A percentile compares a stretch with the other conserved stretches of the same genome.
Evolutionary conservation across 2,888 invertebrate genomes (phyloP).

Genomic region (Melitaea athalia): DNA sequence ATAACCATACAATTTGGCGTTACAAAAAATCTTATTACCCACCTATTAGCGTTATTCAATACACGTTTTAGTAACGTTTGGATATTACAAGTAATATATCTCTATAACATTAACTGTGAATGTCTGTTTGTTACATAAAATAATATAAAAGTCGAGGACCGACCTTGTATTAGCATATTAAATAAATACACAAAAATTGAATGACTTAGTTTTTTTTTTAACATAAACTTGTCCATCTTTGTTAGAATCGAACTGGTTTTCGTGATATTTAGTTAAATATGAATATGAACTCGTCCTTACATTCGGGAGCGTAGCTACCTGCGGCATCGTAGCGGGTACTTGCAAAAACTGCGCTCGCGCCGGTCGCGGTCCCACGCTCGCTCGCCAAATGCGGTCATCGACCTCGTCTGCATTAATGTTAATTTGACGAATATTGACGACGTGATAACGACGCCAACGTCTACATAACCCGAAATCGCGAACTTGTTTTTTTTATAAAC

Average conservation of each 20-base stretch:
- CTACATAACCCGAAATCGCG: conserved; percentile 42
- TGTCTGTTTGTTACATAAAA: background rate
- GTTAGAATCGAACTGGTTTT: conserved; percentile 26
- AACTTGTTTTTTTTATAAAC: conserved; percentile 44
- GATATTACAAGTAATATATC: background rate
- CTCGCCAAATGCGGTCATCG: conserved; percentile 64
- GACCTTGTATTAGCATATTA: conserved; percentile 23
- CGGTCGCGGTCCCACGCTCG: conserved; percentile 74
- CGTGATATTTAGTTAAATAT: conserved; percentile 24
- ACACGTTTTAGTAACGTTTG: conserved; percentile 7
- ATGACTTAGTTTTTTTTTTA: conserved; percentile 21
- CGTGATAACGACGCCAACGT: conserved; percentile 49
- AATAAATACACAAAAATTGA: conserved; percentile 16
- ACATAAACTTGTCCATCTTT: conserved; percentile 19
- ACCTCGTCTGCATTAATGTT: conserved; percentile 66
- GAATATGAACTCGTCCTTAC: conserved; percentile 34
- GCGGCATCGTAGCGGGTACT: conserved; percentile 52
- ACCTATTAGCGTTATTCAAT: conserved; percentile 9
- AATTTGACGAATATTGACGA: conserved; percentile 70
- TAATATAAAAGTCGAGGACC: conserved; percentile 18
- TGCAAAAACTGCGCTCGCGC: conserved; percentile 68
- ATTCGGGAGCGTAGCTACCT: conserved; percentile 47
- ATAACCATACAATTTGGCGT: background rate
- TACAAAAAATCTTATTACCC: conserved; percentile 12
- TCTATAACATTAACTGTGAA: background rate